Percentiles rank a stretch among this genome's conserved stretches.
Conservation (phyloP, 1,140 invertebrate species). For the Aphidius gifuensis region DNA sequence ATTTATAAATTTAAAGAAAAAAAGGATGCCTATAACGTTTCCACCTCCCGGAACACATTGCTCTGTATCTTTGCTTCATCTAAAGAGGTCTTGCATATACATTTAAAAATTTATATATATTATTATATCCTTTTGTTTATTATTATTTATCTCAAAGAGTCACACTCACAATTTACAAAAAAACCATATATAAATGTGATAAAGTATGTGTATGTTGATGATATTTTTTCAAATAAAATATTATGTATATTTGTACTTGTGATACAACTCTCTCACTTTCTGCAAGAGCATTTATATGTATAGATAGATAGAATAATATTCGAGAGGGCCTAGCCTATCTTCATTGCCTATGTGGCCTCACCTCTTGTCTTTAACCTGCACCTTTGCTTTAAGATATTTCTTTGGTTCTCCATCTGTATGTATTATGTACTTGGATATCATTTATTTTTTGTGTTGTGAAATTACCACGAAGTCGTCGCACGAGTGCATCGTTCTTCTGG, state of each 20-base stretch:
- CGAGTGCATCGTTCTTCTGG: neutral
- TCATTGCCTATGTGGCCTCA: conserved; percentile 26
- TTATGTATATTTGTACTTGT: no score
- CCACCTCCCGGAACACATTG: conserved; percentile 24
- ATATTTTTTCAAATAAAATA: neutral
- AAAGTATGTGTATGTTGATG: no score
- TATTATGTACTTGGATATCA: neutral
- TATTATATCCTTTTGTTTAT: no score
- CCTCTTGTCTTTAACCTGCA: conserved; percentile 29
- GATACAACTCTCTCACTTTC: neutral
- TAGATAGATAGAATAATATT: conserved; percentile 8
- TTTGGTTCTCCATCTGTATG: conserved; percentile 8
- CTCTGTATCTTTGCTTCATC: conserved; percentile 23
- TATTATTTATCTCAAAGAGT: no score
- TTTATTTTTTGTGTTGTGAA: conserved; percentile 8
- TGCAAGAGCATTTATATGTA: conserved; percentile 18
- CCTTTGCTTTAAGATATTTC: conserved; percentile 29
- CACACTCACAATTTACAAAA: no score
- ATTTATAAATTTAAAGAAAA: no score
- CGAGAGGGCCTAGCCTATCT: conserved; percentile 19
- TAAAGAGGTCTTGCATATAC: conserved; percentile 13
- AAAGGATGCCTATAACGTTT: neutral
- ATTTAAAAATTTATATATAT: neutral
- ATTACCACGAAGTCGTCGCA: conserved; percentile 2
- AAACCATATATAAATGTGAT: no score